phyloP scores from a whole-genome alignment of 2,797 vertebrate genomes.

The Phataginus tetradactyla region DNA sequence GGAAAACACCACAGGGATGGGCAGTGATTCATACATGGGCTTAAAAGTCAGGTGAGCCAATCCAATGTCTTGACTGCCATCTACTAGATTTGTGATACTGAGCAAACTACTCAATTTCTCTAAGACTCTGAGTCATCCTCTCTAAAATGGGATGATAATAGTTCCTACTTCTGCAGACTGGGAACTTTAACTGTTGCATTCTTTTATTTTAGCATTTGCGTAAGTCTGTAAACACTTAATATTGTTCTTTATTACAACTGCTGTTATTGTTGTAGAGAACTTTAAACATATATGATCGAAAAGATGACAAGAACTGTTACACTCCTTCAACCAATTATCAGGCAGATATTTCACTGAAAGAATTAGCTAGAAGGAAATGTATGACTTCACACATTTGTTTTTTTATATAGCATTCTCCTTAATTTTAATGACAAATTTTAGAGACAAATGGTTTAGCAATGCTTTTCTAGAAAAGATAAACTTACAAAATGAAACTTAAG shows the following conservation, averaged over 20 bases:
- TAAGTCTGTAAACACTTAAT: not conserved
- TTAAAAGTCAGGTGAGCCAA: not conserved
- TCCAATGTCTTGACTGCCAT: not conserved
- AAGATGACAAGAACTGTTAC: not conserved
- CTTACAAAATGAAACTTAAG: not conserved
- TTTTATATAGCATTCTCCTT: not conserved
- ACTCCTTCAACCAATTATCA: not conserved
- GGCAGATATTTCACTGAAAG: not conserved
- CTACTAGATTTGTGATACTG: not conserved
- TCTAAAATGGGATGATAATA: not conserved
- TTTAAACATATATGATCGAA: not conserved
- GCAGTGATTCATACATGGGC: not conserved
- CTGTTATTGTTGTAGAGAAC: not conserved
- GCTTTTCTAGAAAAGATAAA: not conserved
- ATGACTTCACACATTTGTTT: not conserved
- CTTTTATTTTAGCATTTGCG: slow-evolving; percentile 6
- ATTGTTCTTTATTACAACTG: not conserved
- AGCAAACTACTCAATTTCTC: not conserved
- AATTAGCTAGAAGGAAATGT: not conserved
- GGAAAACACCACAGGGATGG: not conserved
- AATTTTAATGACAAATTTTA: not conserved
- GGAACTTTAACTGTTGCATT: not conserved
- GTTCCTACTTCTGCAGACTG: not conserved
- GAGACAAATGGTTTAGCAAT: not conserved
- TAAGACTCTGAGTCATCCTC: not conserved